Evolutionary conservation across 1,140 invertebrate species (phyloP).

Genomic region (Drosophila lowei): DNA sequence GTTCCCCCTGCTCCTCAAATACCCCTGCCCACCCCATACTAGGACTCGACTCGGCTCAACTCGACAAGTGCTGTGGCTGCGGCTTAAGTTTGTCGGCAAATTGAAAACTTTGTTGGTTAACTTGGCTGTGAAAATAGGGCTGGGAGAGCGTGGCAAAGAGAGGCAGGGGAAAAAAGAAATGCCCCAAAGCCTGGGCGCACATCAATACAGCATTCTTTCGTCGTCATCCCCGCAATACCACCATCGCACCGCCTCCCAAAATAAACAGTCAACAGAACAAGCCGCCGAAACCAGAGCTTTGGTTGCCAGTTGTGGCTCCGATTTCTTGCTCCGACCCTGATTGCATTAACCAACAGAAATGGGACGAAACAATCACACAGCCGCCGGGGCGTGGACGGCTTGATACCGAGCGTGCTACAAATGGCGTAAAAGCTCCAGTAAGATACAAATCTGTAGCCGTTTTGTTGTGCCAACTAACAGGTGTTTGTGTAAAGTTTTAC

Average conservation of each 20-base stretch:
- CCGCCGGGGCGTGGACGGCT: not conserved
- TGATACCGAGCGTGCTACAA: not conserved
- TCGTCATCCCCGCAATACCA: constrained; percentile 4
- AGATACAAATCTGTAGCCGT: not conserved
- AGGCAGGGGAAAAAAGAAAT: constrained; percentile 14
- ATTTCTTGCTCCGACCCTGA: constrained; percentile 33
- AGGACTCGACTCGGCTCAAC: not conserved
- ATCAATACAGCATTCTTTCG: constrained; percentile 32
- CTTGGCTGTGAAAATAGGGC: constrained; percentile 33
- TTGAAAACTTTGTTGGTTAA: constrained; percentile 73
- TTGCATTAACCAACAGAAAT: constrained; percentile 44
- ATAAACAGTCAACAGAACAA: constrained; percentile 43
- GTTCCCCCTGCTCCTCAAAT: not conserved
- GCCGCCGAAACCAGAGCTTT: constrained; percentile 46
- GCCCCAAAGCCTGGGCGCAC: constrained; percentile 25
- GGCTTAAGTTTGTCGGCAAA: constrained; percentile 78
- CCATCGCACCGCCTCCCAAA: constrained; percentile 18
- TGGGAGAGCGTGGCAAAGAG: not conserved
- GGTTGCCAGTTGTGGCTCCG: constrained; percentile 28
- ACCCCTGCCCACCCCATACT: not conserved
- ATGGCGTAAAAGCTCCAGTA: too few species aligned
- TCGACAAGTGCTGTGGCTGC: constrained; percentile 70
- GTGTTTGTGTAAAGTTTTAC: not conserved
- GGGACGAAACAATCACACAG: constrained; percentile 20
- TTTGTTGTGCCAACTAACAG: not conserved